Percentiles rank a stretch among this genome's conserved stretches.
These are phyloP conservation scores for Oostethus manadensis DNA, from an alignment of 2,113 vertebrate genomes.

Conservation along the genomic window DNA sequence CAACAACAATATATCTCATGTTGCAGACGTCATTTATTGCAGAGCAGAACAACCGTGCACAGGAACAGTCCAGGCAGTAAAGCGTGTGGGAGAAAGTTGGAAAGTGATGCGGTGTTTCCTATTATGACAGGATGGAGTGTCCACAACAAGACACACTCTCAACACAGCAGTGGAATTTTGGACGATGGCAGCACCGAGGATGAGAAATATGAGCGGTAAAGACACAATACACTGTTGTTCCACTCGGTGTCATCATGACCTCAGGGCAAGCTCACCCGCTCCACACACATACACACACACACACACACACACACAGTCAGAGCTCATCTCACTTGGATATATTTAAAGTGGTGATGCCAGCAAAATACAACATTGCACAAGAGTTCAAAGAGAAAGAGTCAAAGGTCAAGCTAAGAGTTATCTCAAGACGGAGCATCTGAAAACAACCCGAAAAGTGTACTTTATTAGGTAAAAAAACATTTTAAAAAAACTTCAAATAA, in stretches of 20 bases:
- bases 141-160: conserved; percentile 39
- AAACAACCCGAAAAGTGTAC: no score
- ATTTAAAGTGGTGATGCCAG: conserved; percentile 22
- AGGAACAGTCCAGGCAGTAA: conserved; percentile 8
- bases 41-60: not conserved
- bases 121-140: conserved; percentile 55
- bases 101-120: conserved; percentile 64
- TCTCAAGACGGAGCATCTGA: no score
- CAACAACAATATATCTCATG: no score
- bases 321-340: conserved; percentile 36
- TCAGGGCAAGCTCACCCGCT: conserved; percentile 1
- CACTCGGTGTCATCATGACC: conserved; percentile 46
- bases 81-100: conserved; percentile 50
- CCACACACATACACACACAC: not conserved
- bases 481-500: no score
- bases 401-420: no score
- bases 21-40: not conserved
- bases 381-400: no score
- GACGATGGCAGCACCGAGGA: conserved; percentile 50
- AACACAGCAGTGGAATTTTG: conserved; percentile 51
- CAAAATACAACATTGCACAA: no score
- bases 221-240: conserved; percentile 52
- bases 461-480: no score
- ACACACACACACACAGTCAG: conserved; percentile 10
- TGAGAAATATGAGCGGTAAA: conserved; percentile 58